Percentiles rank a stretch among this genome's conserved stretches.
These are phyloP conservation scores for Synchiropus splendidus DNA, from an alignment of 2,113 vertebrate genomes.

Conservation along the genomic window DNA sequence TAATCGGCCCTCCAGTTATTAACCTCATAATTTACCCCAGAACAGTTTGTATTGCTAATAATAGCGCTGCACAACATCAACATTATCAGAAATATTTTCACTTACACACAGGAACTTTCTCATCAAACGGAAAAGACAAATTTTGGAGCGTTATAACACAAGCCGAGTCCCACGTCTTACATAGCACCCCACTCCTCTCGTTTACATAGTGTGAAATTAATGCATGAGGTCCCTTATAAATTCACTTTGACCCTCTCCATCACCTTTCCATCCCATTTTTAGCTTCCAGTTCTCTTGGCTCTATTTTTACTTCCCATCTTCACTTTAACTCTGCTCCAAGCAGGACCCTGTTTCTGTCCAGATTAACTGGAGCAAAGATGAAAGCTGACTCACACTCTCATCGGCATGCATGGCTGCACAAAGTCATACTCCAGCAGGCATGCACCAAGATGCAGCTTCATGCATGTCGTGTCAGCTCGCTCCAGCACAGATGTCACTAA, in stretches of 20 bases:
- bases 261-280: slow-evolving; percentile 11
- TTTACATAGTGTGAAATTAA: slow-evolving; percentile 1
- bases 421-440: slow-evolving; percentile 3
- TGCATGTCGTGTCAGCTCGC: slow-evolving; percentile 9
- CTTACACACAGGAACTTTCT: too few relatives aligned
- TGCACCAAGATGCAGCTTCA: slow-evolving; percentile 8
- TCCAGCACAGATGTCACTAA: not conserved
- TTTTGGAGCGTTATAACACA: slow-evolving; percentile 16
- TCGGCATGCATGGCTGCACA: slow-evolving; percentile 56
- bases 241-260: slow-evolving; percentile 10
- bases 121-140: too few relatives aligned
- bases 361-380: slow-evolving; percentile 42
- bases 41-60: too few relatives aligned
- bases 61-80: too few relatives aligned
- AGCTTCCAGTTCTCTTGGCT: slow-evolving; percentile 4
- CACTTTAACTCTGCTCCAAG: slow-evolving; percentile 38
- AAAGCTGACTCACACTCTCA: slow-evolving; percentile 59
- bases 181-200: slow-evolving; percentile 20
- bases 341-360: slow-evolving; percentile 36
- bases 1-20: too few relatives aligned
- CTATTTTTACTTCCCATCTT: slow-evolving; percentile 16
- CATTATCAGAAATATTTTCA: too few relatives aligned
- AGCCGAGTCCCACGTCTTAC: slow-evolving; percentile 34
- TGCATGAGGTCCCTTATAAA: slow-evolving; percentile 2
- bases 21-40: too few relatives aligned